phyloP scores from a whole-genome alignment of 2,888 invertebrate species.

The Chrysolina americana region DNA sequence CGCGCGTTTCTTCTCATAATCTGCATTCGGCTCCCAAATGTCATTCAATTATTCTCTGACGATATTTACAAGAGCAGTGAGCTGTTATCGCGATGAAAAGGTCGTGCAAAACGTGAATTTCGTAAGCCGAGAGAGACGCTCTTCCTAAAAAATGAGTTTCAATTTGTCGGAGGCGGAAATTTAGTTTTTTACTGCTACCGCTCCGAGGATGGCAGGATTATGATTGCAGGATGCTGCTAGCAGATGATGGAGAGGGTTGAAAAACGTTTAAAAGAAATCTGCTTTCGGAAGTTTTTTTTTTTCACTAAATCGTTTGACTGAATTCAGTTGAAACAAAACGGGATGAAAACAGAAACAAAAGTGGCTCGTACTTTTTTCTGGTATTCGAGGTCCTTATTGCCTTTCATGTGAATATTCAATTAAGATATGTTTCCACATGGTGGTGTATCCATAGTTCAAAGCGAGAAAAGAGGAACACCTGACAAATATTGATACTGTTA shows the following conservation, averaged over 20 bases:
- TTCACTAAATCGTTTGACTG: not conserved
- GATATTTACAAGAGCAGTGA: slow-evolving; percentile 49
- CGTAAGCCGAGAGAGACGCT: slow-evolving; percentile 48
- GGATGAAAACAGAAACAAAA: too few species aligned
- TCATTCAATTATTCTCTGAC: slow-evolving; percentile 47
- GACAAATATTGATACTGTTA: too few species aligned
- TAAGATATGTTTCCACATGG: too few species aligned
- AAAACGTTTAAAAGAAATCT: slow-evolving; percentile 7
- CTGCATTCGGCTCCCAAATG: slow-evolving; percentile 47
- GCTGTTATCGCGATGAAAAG: slow-evolving; percentile 50
- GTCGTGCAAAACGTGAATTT: slow-evolving; percentile 40
- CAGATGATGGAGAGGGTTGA: slow-evolving; percentile 14
- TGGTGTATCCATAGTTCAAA: too few species aligned
- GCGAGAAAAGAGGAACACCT: too few species aligned
- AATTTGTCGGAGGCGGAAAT: slow-evolving; percentile 63
- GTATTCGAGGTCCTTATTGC: too few species aligned
- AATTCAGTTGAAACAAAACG: not conserved
- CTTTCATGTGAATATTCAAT: too few species aligned
- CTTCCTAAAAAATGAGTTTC: slow-evolving; percentile 60
- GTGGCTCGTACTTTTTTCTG: too few species aligned
- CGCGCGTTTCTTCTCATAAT: slow-evolving; percentile 45
- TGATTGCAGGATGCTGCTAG: slow-evolving; percentile 16
- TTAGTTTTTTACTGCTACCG: slow-evolving; percentile 46
- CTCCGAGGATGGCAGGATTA: slow-evolving; percentile 16
- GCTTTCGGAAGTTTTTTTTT: not conserved